phyloP scores from a whole-genome alignment of 1,140 invertebrate species.

The Akabosia matsudoensis region DNA sequence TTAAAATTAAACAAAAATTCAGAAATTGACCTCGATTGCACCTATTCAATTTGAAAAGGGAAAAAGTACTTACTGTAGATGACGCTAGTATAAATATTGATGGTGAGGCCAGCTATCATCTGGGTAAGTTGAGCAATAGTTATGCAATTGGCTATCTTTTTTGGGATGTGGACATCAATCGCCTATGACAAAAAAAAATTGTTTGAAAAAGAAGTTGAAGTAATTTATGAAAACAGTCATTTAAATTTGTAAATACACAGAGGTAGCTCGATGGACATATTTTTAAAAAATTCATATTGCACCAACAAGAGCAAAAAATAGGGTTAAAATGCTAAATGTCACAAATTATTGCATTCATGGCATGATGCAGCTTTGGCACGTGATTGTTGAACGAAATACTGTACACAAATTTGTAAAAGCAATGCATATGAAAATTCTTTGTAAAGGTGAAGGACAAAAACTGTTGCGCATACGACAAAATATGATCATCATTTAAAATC shows the following conservation, averaged over 20 bases:
- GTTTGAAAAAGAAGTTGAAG: background rate
- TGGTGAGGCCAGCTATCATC: slow-evolving; percentile 24
- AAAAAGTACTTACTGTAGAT: slow-evolving; percentile 24
- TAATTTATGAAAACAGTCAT: no score
- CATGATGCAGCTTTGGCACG: no score
- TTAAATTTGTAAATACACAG: no score
- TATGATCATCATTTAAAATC: no score
- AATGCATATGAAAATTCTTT: background rate
- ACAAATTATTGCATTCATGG: no score
- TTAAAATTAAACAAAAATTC: background rate
- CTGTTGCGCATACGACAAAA: no score
- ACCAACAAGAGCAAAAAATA: no score
- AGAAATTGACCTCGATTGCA: slow-evolving; percentile 4
- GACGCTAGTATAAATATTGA: slow-evolving; percentile 8
- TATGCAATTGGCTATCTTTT: slow-evolving; percentile 27
- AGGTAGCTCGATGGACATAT: no score
- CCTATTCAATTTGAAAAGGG: background rate
- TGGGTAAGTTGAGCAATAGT: slow-evolving; percentile 32
- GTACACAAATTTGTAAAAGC: no score
- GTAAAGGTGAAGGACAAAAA: background rate
- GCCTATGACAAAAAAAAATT: slow-evolving; percentile 29
- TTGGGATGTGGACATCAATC: slow-evolving; percentile 16
- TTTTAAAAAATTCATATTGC: no score
- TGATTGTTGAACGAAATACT: no score
- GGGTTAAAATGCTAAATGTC: no score